phyloP scores from a whole-genome alignment of 2,113 vertebrate species.

The Oostethus manadensis region DNA sequence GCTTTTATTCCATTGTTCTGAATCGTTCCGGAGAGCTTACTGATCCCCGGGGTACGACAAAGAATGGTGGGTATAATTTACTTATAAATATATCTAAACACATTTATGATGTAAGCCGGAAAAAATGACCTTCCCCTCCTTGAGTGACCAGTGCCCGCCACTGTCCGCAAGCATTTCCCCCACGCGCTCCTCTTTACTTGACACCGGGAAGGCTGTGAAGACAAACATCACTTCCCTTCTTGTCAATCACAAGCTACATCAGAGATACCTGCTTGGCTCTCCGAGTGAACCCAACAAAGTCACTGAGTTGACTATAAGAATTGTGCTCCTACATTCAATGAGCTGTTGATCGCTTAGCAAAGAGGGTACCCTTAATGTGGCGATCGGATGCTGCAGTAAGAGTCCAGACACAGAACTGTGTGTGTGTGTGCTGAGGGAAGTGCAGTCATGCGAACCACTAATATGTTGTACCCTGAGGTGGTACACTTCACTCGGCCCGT shows the following conservation, averaged over 20 bases:
- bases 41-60: too few relatives aligned
- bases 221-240: background rate
- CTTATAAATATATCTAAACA: too few relatives aligned
- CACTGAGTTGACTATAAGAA: background rate
- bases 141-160: too few relatives aligned
- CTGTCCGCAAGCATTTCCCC: background rate
- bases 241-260: background rate
- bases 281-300: background rate
- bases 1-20: too few relatives aligned
- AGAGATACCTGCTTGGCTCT: background rate
- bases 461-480: conserved; percentile 39
- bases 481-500: conserved; percentile 45
- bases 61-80: too few relatives aligned
- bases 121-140: too few relatives aligned
- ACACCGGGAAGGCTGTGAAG: background rate
- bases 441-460: conserved; percentile 9
- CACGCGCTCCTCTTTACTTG: background rate
- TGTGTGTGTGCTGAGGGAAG: conserved; percentile 4
- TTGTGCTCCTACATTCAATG: too few relatives aligned
- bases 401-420: background rate
- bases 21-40: too few relatives aligned
- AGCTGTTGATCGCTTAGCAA: too few relatives aligned
- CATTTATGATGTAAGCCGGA: too few relatives aligned
- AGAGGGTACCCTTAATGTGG: too few relatives aligned
- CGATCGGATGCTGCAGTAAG: too few relatives aligned